phyloP scores from a whole-genome alignment of 2,113 vertebrate genomes.

The Polyodon spathula region DNA sequence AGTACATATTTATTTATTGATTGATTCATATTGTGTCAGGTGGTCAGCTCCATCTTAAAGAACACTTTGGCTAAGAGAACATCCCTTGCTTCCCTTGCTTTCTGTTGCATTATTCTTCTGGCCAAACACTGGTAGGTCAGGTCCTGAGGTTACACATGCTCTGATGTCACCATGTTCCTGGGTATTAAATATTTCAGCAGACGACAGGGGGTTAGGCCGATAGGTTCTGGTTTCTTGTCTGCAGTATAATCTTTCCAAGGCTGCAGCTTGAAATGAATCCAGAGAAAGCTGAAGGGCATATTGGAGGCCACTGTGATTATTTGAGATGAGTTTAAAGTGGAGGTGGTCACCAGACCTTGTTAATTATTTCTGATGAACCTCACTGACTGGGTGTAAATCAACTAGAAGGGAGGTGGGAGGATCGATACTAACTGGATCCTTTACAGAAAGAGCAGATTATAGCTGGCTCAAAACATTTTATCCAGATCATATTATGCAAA shows the following conservation, averaged over 20 bases:
- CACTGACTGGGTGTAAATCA: neutral
- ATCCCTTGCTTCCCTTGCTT: no score
- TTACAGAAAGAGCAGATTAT: no score
- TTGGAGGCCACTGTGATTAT: neutral
- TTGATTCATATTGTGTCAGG: no score
- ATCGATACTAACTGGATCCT: no score
- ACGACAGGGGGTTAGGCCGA: conserved; percentile 16
- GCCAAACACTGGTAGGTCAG: no score
- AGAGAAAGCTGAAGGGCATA: neutral
- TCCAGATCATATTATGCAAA: no score
- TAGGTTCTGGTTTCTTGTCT: conserved; percentile 23
- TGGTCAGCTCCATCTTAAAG: no score
- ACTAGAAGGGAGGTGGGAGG: no score
- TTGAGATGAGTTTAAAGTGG: conserved; percentile 19
- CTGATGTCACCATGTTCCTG: conserved; percentile 21
- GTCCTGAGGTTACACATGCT: conserved; percentile 16
- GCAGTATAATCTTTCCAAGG: conserved; percentile 4
- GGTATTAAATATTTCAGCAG: conserved; percentile 55
- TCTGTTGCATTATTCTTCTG: neutral
- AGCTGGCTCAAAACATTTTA: no score
- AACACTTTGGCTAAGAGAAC: no score
- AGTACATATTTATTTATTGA: no score
- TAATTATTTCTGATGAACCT: neutral
- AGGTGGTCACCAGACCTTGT: conserved; percentile 14
- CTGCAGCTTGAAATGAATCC: conserved; percentile 22